Conservation (phyloP, 2,888 invertebrate species). For the Volucella zonaria region DNA sequence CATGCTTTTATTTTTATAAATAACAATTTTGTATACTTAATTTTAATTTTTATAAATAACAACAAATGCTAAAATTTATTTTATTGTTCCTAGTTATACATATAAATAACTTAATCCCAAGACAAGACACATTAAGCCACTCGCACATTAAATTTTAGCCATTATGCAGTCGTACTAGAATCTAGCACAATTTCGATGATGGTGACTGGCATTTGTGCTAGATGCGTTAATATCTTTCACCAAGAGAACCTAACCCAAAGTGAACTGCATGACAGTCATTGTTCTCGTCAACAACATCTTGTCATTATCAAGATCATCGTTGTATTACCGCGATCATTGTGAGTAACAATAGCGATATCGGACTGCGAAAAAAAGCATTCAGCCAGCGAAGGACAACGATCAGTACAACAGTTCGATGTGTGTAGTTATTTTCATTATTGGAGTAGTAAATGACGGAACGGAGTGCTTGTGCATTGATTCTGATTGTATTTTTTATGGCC, state of each 20-base stretch:
- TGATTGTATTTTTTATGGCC: slow-evolving; percentile 57
- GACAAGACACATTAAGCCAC: no score
- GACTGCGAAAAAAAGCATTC: slow-evolving; percentile 16
- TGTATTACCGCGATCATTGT: slow-evolving; percentile 17
- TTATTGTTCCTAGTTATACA: no score
- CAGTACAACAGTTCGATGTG: slow-evolving; percentile 50
- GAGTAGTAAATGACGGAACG: slow-evolving; percentile 62
- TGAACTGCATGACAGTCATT: slow-evolving; percentile 34
- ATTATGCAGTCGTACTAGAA: slow-evolving; percentile 35
- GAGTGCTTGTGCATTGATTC: slow-evolving; percentile 61
- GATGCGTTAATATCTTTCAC: slow-evolving; percentile 15
- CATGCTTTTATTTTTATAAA: no score
- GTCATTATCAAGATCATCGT: slow-evolving; percentile 24
- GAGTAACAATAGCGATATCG: slow-evolving; percentile 10
- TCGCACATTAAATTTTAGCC: slow-evolving; percentile 22
- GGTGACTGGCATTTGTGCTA: slow-evolving; percentile 8
- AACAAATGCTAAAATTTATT: no score
- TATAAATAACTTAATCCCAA: no score
- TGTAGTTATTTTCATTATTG: slow-evolving; percentile 66
- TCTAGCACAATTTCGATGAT: slow-evolving; percentile 17
- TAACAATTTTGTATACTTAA: no score
- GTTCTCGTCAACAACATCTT: slow-evolving; percentile 37
- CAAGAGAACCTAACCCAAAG: slow-evolving; percentile 15
- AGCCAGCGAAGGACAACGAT: slow-evolving; percentile 54
- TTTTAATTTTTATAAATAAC: no score